These are phyloP conservation scores for Tiaroga cobitis DNA, from an alignment of 2,797 vertebrate species.

Conservation along the genomic window DNA sequence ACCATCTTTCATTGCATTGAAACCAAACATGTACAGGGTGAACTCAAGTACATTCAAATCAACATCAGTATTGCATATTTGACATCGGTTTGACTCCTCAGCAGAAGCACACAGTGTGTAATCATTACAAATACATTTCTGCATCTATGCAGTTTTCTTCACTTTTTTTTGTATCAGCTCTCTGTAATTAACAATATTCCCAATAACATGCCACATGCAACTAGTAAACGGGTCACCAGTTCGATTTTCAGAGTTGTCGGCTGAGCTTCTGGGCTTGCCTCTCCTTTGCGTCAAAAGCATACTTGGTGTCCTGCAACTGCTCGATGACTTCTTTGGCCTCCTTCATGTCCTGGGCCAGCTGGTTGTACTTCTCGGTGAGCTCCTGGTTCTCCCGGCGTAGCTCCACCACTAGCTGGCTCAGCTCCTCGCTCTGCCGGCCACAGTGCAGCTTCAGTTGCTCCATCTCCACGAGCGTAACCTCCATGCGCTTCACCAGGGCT, in stretches of 20 bases:
- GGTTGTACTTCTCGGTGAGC: slow-evolving; percentile 82
- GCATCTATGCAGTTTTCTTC: not conserved
- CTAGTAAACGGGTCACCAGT: not conserved
- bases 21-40: slow-evolving; percentile 64
- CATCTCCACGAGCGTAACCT: slow-evolving; percentile 86
- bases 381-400: slow-evolving; percentile 85
- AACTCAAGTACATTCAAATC: slow-evolving; percentile 62
- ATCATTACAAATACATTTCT: not conserved
- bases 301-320: slow-evolving; percentile 83
- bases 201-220: no score
- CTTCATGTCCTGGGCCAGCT: slow-evolving; percentile 79
- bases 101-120: slow-evolving; percentile 38
- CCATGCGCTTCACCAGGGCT: slow-evolving; percentile 86
- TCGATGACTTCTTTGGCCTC: slow-evolving; percentile 84
- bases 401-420: slow-evolving; percentile 83
- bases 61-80: slow-evolving; percentile 66
- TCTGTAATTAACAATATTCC: not conserved
- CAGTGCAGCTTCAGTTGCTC: slow-evolving; percentile 87
- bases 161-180: not conserved
- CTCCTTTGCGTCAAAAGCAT: slow-evolving; percentile 85
- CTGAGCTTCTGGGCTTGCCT: slow-evolving; percentile 88
- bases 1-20: slow-evolving; percentile 61
- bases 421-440: slow-evolving; percentile 84
- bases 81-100: slow-evolving; percentile 51
- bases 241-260: slow-evolving; percentile 79